These are phyloP conservation scores for Marmota flaviventris DNA, from an alignment of 2,113 vertebrate genomes.

Conservation along the genomic window DNA sequence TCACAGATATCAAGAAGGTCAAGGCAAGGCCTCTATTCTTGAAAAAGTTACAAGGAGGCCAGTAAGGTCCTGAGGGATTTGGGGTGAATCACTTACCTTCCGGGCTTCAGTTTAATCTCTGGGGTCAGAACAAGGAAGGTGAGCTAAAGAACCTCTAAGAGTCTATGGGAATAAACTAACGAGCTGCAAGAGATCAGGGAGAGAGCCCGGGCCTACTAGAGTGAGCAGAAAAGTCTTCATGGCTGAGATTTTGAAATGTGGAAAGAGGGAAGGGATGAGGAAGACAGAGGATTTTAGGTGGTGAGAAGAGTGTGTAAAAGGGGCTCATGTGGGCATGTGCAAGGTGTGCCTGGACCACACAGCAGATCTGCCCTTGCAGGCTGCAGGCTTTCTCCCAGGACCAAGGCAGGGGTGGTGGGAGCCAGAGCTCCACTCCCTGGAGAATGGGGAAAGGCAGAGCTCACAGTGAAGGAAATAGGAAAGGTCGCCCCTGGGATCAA, in stretches of 20 bases:
- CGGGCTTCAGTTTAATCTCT: neutral
- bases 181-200: neutral
- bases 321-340: neutral
- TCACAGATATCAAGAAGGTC: neutral
- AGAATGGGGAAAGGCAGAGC: neutral
- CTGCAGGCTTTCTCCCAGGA: neutral
- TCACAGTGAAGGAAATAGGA: neutral
- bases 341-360: neutral
- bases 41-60: neutral
- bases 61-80: neutral
- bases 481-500: neutral
- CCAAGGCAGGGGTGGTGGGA: neutral
- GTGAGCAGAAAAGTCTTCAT: neutral
- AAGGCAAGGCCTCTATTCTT: neutral
- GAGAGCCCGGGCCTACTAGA: neutral
- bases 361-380: too few species aligned
- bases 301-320: neutral
- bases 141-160: rapidly evolving
- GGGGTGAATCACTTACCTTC: neutral
- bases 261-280: neutral
- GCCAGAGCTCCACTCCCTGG: neutral
- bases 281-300: neutral
- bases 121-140: neutral
- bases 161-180: neutral
- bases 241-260: neutral